These are phyloP conservation scores for Paraplagusia blochii DNA, from an alignment of 2,113 vertebrate species.

Conservation along the genomic window DNA sequence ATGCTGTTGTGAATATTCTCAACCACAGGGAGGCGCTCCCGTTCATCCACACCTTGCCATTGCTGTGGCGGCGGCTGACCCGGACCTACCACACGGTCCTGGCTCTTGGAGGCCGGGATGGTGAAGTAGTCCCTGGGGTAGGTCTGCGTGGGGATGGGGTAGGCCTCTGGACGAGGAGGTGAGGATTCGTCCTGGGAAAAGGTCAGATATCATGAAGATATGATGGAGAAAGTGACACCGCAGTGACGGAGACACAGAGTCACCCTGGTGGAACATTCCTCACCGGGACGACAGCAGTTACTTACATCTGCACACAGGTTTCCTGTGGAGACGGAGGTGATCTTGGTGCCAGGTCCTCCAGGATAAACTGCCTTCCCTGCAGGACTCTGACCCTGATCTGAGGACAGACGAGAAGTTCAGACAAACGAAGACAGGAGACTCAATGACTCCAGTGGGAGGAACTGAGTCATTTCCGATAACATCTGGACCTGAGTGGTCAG, in stretches of 20 bases:
- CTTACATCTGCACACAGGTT: conserved; percentile 96
- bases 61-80: conserved; percentile 73
- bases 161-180: conserved; percentile 88
- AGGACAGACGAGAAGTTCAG: background rate
- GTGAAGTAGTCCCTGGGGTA: conserved; percentile 97
- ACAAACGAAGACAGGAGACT: background rate
- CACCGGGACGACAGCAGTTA: conserved; percentile 37
- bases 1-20: conserved; percentile 81
- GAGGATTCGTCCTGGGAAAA: conserved; percentile 82
- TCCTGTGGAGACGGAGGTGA: conserved; percentile 97
- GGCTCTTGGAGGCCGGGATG: conserved; percentile 91
- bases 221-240: background rate
- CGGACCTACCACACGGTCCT: conserved; percentile 84
- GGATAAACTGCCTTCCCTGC: conserved; percentile 83
- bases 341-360: conserved; percentile 87
- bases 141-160: conserved; percentile 96
- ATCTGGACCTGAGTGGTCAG: too few relatives aligned
- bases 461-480: too few relatives aligned
- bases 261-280: conserved; percentile 26
- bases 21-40: conserved; percentile 78
- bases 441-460: too few relatives aligned
- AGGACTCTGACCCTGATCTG: conserved; percentile 94
- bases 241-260: conserved; percentile 6
- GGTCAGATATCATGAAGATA: background rate
- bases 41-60: conserved; percentile 87